A percentile compares a stretch with the other conserved stretches of the same genome.
These are phyloP conservation scores for Dipodomys stephensi DNA, from an alignment of 2,113 vertebrate species.

Conservation along the genomic window DNA sequence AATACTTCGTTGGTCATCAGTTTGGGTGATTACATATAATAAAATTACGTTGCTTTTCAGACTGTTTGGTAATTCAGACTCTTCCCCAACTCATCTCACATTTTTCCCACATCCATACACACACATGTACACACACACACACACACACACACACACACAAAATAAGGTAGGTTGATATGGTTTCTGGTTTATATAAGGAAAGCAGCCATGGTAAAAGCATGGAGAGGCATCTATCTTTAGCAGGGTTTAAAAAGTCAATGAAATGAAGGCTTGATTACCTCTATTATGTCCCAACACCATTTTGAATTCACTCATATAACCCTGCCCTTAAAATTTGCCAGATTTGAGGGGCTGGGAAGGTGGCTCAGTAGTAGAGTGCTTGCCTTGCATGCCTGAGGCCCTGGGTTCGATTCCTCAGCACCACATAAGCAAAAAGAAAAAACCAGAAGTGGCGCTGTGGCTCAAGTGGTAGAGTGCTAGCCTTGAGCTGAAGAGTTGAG, in stretches of 20 bases:
- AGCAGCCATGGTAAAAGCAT: neutral
- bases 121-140: too few relatives aligned
- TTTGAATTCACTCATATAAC: neutral
- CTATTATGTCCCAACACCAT: neutral
- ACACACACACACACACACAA: neutral
- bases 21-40: conserved; percentile 46
- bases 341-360: neutral
- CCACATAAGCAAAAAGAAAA: too few relatives aligned
- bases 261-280: neutral
- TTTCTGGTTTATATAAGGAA: neutral
- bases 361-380: too few relatives aligned
- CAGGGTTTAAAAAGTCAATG: conserved; percentile 9
- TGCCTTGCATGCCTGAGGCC: too few relatives aligned
- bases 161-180: neutral
- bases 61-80: conserved; percentile 23
- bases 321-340: neutral
- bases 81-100: neutral
- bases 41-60: conserved; percentile 55
- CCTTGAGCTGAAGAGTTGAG: too few relatives aligned
- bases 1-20: conserved; percentile 49
- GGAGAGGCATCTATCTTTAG: neutral
- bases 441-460: too few relatives aligned
- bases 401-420: too few relatives aligned
- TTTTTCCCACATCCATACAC: neutral
- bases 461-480: too few relatives aligned